These are phyloP conservation scores for Apodemia duryi DNA, from an alignment of 2,888 invertebrate genomes.

Conservation along the genomic window DNA sequence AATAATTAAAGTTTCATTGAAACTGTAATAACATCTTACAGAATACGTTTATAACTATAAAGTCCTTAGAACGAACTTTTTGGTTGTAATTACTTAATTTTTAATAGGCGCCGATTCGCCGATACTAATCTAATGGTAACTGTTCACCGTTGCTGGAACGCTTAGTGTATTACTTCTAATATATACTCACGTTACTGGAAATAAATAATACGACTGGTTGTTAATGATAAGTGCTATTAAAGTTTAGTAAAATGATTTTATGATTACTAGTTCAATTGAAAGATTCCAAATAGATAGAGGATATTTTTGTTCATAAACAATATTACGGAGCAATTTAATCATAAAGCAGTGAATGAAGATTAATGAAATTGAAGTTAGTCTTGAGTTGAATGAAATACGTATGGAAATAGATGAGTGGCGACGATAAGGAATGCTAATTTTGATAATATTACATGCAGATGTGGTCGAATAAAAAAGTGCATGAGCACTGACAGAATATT, in stretches of 20 bases:
- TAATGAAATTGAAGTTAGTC: constrained; percentile 1
- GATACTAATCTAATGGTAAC: constrained; percentile 70
- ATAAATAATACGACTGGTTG: constrained; percentile 59
- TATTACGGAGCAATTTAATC: background rate
- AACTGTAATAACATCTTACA: constrained; percentile 15
- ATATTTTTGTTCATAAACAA: background rate
- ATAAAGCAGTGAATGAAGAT: background rate
- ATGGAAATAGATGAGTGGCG: background rate
- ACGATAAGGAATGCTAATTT: constrained; percentile 1
- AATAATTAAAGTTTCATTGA: constrained; percentile 23
- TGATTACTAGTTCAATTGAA: background rate
- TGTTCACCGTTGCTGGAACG: constrained; percentile 78
- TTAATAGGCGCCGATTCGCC: constrained; percentile 58
- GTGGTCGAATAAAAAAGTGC: background rate
- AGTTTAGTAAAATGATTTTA: constrained; percentile 39
- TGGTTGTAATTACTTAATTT: constrained; percentile 73
- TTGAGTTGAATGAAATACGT: background rate
- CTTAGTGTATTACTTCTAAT: constrained; percentile 59
- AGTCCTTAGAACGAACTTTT: constrained; percentile 79
- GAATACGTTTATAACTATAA: constrained; percentile 48
- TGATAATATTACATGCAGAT: constrained; percentile 1
- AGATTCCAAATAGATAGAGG: background rate
- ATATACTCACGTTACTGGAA: constrained; percentile 33
- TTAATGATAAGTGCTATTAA: constrained; percentile 59
- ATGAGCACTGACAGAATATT: background rate